Evolutionary conservation across 2,797 vertebrate species (phyloP), one percentile per base, ranked within the genome.

Genomic region (Pipistrellus pipistrellus): DNA sequence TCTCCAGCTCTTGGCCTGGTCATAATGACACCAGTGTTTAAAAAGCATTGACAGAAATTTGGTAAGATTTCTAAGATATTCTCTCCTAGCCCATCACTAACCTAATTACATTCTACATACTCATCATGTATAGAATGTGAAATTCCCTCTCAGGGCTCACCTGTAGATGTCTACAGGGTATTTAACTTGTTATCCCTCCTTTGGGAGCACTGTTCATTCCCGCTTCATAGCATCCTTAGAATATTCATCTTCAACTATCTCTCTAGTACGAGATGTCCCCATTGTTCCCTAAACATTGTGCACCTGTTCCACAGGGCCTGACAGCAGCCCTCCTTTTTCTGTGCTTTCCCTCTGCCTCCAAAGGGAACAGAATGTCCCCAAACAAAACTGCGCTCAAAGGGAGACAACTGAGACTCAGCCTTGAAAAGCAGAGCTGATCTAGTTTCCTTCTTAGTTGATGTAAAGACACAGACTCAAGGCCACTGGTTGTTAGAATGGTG

Each of bases 241-340:
- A 72, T 7, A 66, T 7, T 23, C 8, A 3, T 68, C 41, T 73
- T 90, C 72, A 20, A 17, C 46, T 18, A 44, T 32, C 77, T 48
- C 57, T 78, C 30, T 21, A 48, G 83, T 4, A 93, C 73, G 62
- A 68, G 44, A n/a, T 91, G 75, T 57, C 48, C 80, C 95, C 64
- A 55, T 3, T 38, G 90, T 82, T 77, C 46, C 44, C 17, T 14
- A 35, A 48, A 18, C 62, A 25, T 2, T 12, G 12, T 32, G 46
- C 44, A 41, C 44, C 44, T 73, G 51, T 76, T 95, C 89, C 85
- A 55, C 0, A 4, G 23, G 78, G 78, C 69, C 62, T 62, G 71
- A 53, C 5, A 38, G 94, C 7, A 27, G 51, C 15, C 23, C 23
- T 23, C 57, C 57, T 62, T 92, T 48, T n/a, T 38, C 44, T 73